Conservation (phyloP, 2,888 invertebrate genomes). For the Plemyria rubiginata region DNA sequence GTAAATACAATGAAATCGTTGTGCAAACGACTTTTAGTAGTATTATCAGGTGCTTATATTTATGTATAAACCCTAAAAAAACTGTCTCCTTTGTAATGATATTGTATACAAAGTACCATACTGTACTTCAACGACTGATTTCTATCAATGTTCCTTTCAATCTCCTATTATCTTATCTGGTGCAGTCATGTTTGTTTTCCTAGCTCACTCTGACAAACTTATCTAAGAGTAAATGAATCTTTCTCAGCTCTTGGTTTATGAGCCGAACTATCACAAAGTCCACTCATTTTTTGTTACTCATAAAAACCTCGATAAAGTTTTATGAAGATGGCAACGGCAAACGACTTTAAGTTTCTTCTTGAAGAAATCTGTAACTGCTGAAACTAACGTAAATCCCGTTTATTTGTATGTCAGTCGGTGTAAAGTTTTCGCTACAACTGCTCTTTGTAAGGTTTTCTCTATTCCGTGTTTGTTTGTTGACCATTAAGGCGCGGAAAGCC, state of each 20-base stretch:
- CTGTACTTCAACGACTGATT: no score
- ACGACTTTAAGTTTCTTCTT: constrained; percentile 44
- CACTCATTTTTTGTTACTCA: constrained; percentile 28
- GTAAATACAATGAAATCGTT: no score
- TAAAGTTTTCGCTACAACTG: constrained; percentile 24
- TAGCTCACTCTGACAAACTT: background rate
- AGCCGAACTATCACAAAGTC: constrained; percentile 11
- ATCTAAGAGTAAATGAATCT: background rate
- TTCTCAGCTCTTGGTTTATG: constrained; percentile 3
- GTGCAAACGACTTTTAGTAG: no score
- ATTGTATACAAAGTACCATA: no score
- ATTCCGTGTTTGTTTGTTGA: no score
- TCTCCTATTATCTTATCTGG: no score
- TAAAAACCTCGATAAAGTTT: constrained; percentile 41
- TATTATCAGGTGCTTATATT: no score
- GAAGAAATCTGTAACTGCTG: constrained; percentile 41
- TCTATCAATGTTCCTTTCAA: no score
- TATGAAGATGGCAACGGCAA: constrained; percentile 39
- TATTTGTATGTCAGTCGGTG: constrained; percentile 36
- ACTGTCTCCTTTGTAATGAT: no score
- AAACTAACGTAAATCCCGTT: constrained; percentile 42
- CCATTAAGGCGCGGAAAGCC: background rate
- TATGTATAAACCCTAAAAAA: no score
- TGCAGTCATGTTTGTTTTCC: background rate
- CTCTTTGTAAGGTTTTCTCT: no score